phyloP scores from a whole-genome alignment of 2,113 vertebrate genomes.

The Tenebrosternarchus preto region DNA sequence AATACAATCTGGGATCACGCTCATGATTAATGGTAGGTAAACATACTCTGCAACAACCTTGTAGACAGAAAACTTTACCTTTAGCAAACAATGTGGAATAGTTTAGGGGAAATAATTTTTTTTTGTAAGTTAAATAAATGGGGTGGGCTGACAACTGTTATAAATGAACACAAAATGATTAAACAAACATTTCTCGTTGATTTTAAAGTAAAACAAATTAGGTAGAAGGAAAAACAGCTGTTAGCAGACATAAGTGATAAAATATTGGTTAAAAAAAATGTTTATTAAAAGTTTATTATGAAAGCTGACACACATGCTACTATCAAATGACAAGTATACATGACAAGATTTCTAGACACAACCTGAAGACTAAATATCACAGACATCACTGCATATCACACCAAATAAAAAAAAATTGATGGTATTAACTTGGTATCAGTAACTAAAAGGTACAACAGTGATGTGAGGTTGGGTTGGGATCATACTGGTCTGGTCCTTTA shows the following conservation, averaged over 20 bases:
- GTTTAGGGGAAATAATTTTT: not conserved
- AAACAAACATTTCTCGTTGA: no score
- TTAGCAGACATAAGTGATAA: not conserved
- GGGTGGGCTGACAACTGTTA: not conserved
- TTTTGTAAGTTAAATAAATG: not conserved
- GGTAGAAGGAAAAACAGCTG: not conserved
- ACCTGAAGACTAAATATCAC: not conserved
- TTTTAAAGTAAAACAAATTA: conserved; percentile 9
- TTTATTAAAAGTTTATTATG: not conserved
- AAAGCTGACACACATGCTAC: not conserved
- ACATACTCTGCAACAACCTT: not conserved
- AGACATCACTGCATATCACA: not conserved
- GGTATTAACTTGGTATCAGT: no score
- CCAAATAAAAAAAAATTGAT: not conserved
- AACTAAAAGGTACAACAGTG: no score
- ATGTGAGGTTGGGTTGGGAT: no score
- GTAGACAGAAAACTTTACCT: not conserved
- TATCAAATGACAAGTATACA: not conserved
- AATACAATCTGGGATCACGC: conserved; percentile 25
- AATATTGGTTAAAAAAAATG: not conserved
- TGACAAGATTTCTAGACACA: not conserved
- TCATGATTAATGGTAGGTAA: not conserved
- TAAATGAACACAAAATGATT: conserved; percentile 24
- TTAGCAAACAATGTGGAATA: not conserved
- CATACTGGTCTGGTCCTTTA: no score